Evolutionary conservation across 1,140 invertebrate species (phyloP).

Genomic region (Chrysopa pallens): DNA sequence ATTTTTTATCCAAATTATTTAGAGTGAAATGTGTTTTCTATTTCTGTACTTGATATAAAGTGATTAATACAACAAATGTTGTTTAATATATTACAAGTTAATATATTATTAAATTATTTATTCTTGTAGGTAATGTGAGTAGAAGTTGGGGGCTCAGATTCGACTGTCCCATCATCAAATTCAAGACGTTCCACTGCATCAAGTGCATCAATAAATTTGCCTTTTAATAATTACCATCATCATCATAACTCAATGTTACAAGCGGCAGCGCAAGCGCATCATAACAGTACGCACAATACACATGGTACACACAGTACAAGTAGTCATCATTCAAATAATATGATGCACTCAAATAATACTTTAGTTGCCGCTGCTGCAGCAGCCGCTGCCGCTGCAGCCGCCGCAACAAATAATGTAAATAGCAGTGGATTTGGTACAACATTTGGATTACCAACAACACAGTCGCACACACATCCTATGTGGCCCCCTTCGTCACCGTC

Average conservation of each 20-base stretch:
- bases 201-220: background rate
- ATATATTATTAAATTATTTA: no score
- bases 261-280: background rate
- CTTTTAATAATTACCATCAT: conserved; percentile 1
- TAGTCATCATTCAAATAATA: no score
- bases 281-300: background rate
- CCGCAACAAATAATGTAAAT: no score
- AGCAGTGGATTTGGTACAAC: no score
- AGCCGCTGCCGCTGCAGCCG: no score
- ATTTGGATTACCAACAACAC: no score
- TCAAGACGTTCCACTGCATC: background rate
- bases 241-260: background rate
- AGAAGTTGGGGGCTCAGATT: conserved; percentile 9
- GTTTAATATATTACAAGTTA: no score
- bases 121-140: conserved; percentile 25
- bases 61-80: no score
- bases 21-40: background rate
- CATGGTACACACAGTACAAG: no score
- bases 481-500: background rate
- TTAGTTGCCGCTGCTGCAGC: no score
- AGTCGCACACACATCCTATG: background rate
- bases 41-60: no score
- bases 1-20: conserved; percentile 1
- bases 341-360: no score
- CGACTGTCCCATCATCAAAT: background rate